phyloP scores from a whole-genome alignment of 2,888 invertebrate genomes.

The Antheraea yamamai region DNA sequence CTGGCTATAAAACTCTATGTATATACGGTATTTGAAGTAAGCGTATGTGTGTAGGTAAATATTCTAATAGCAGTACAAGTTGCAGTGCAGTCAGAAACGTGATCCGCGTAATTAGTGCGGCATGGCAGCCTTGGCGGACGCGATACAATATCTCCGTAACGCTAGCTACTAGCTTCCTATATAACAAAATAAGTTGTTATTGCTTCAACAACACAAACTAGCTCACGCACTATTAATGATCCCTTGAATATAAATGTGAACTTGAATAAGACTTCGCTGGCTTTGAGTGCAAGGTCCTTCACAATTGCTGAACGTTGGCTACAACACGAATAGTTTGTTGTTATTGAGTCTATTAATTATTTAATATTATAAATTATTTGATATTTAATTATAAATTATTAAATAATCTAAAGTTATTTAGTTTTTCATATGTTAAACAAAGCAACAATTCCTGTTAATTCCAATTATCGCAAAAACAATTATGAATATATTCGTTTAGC shows the following conservation, averaged over 20 bases:
- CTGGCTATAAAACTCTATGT: neutral
- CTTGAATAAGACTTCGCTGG: neutral
- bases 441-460: no score
- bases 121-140: constrained; percentile 6
- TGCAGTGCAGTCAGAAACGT: constrained; percentile 11
- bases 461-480: no score
- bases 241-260: neutral
- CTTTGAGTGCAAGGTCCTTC: neutral
- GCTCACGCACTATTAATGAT: neutral
- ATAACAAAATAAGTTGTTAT: neutral
- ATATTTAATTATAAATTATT: no score
- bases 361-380: no score
- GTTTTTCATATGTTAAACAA: no score
- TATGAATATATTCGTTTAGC: no score
- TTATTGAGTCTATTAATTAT: no score
- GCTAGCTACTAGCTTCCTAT: neutral
- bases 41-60: neutral
- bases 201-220: neutral
- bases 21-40: neutral
- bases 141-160: neutral
- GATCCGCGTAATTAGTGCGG: constrained; percentile 10
- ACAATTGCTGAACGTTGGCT: neutral
- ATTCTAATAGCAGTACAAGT: constrained; percentile 3
- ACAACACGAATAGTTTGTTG: no score
- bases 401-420: no score